Conservation (phyloP, 1,140 invertebrate genomes). For the Myzus persicae region DNA sequence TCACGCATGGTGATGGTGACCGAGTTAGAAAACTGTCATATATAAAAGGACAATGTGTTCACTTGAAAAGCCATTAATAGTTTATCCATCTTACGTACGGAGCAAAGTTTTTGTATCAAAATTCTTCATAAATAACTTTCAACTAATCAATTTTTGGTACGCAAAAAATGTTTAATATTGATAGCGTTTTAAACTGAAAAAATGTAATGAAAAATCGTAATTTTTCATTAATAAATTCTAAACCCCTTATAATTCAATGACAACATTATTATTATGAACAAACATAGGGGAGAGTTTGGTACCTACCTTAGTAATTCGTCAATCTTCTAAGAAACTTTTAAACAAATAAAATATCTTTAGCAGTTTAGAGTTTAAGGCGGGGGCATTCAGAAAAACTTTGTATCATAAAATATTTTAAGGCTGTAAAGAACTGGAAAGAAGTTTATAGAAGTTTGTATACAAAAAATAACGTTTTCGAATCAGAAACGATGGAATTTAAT, state of each 20-base stretch:
- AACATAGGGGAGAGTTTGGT: background rate
- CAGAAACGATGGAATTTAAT: background rate
- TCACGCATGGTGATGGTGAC: background rate
- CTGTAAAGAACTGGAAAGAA: background rate
- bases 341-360: conserved; percentile 28
- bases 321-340: background rate
- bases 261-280: background rate
- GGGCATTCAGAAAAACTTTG: conserved; percentile 3
- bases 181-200: background rate
- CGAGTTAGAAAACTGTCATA: background rate
- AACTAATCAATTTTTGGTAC: background rate
- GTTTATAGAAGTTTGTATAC: background rate
- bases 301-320: background rate
- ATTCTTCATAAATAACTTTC: background rate
- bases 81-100: background rate
- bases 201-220: background rate
- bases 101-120: background rate
- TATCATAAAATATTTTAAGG: conserved; percentile 38
- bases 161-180: background rate
- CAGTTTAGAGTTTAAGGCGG: background rate
- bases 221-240: background rate
- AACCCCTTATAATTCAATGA: background rate
- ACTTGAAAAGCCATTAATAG: background rate
- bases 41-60: background rate
- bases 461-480: background rate